Evolutionary conservation across 2,797 vertebrate species (phyloP).

Genomic region (Danio tinwini): DNA sequence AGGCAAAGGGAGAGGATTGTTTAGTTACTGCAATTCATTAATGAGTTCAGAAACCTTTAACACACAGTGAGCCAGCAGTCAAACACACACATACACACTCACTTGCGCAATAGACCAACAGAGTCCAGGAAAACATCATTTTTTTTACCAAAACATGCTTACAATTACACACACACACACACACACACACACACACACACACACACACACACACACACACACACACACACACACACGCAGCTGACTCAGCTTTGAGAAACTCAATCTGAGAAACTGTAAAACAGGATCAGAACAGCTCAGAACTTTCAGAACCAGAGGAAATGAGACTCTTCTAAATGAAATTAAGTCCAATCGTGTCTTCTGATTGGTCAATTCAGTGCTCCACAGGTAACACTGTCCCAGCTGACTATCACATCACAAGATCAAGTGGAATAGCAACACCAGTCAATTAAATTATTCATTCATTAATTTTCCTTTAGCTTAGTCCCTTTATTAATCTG

Average conservation of each 20-base stretch:
- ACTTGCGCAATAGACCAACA: constrained; percentile 21
- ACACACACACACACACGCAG: constrained; percentile 61
- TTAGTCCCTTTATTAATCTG: too few species aligned
- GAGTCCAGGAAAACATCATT: constrained; percentile 51
- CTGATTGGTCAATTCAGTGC: not conserved
- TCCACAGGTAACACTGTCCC: not conserved
- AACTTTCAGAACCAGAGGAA: not conserved
- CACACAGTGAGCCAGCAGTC: constrained; percentile 37
- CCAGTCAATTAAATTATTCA: too few species aligned
- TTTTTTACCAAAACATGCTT: constrained; percentile 31
- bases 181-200: too few species aligned
- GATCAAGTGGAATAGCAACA: not conserved
- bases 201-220: too few species aligned
- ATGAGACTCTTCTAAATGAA: not conserved
- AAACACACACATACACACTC: constrained; percentile 55
- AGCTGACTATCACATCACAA: not conserved
- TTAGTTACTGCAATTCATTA: constrained; percentile 32
- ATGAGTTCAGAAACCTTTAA: constrained; percentile 46
- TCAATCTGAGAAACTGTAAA: constrained; percentile 19
- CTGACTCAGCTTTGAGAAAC: constrained; percentile 28
- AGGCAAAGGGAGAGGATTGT: constrained; percentile 1
- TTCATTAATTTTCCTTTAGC: too few species aligned
- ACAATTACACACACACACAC: constrained; percentile 27
- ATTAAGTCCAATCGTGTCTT: not conserved
- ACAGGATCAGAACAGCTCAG: constrained; percentile 2